These are phyloP conservation scores for Heliconius congener DNA, from an alignment of 1,140 invertebrate species.

Conservation along the genomic window DNA sequence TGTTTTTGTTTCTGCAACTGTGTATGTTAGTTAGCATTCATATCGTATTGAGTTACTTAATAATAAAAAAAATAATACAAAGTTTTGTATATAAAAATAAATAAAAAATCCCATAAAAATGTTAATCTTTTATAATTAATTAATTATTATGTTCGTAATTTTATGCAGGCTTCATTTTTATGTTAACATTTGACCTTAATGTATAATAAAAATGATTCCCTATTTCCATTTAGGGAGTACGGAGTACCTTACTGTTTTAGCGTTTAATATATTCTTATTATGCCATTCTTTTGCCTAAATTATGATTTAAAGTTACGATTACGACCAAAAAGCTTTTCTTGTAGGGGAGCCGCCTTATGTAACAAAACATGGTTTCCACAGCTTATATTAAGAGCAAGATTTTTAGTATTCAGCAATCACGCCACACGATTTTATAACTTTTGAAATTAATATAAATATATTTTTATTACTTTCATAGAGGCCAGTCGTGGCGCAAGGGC, in stretches of 20 bases:
- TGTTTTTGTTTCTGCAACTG: no score
- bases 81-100: no score
- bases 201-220: slow-evolving; percentile 17
- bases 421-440: not conserved
- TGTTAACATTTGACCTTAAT: slow-evolving; percentile 21
- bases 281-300: slow-evolving; percentile 53
- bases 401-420: not conserved
- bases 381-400: not conserved
- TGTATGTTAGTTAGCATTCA: no score
- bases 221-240: slow-evolving; percentile 21
- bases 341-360: not conserved
- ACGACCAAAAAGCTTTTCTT: slow-evolving; percentile 26
- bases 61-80: no score
- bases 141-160: not conserved
- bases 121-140: not conserved
- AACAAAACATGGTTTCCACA: not conserved
- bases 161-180: not conserved
- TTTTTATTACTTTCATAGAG: not conserved
- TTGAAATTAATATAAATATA: not conserved
- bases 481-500: no score
- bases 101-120: not conserved
- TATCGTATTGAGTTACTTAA: no score
- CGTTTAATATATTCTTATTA: slow-evolving; percentile 60
- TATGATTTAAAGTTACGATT: slow-evolving; percentile 60
- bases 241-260: slow-evolving; percentile 29